phyloP scores from a whole-genome alignment of 2,113 vertebrate species.

The Narcine bancroftii region DNA sequence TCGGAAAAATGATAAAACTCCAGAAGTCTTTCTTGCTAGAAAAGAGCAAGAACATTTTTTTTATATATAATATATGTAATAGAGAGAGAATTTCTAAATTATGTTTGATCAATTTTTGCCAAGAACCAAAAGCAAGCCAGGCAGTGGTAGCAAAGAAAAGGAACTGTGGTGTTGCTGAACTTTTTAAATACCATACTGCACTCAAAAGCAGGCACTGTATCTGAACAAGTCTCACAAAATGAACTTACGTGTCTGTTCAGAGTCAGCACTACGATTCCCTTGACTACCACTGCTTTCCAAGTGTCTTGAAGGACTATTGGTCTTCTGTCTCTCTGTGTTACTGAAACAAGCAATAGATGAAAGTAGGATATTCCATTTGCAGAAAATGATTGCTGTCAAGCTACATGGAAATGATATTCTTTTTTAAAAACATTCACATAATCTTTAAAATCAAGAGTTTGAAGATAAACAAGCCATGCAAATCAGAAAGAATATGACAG shows the following conservation, averaged over 20 bases:
- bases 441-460: background rate
- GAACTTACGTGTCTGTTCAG: slow-evolving; percentile 67
- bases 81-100: background rate
- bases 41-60: slow-evolving; percentile 38
- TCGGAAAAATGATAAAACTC: slow-evolving; percentile 71
- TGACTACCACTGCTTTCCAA: slow-evolving; percentile 58
- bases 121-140: slow-evolving; percentile 3
- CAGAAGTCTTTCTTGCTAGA: slow-evolving; percentile 64
- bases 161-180: background rate
- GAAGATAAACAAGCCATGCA: background rate
- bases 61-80: too few species aligned
- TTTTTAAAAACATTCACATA: background rate
- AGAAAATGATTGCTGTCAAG: too few species aligned
- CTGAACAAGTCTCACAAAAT: background rate
- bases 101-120: background rate
- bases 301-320: slow-evolving; percentile 73
- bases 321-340: slow-evolving; percentile 68
- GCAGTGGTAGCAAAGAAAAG: background rate
- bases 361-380: background rate
- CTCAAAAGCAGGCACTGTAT: background rate
- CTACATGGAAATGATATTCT: background rate
- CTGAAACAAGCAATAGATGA: slow-evolving; percentile 45
- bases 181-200: background rate
- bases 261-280: slow-evolving; percentile 58
- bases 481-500: background rate